A percentile compares a stretch with the other conserved stretches of the same genome.
Conservation (phyloP, 1,140 invertebrate species). For the Bradysia coprophila region DNA sequence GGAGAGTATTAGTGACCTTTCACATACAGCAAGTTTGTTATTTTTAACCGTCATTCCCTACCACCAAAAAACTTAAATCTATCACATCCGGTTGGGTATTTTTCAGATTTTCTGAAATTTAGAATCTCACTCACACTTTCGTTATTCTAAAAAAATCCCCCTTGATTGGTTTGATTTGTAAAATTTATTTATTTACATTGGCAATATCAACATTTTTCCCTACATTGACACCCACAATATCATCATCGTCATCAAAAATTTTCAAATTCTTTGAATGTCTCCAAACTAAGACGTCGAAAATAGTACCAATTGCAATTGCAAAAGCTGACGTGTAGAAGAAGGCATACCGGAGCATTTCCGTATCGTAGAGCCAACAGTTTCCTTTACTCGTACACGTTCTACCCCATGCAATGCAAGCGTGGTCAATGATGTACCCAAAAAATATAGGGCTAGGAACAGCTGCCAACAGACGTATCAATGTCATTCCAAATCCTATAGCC, state of each 20-base stretch:
- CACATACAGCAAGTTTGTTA: too few relatives aligned
- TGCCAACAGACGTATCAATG: constrained; percentile 43
- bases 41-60: too few relatives aligned
- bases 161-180: too few relatives aligned
- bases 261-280: constrained; percentile 47
- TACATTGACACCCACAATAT: too few relatives aligned
- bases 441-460: constrained; percentile 54
- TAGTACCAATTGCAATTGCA: constrained; percentile 39
- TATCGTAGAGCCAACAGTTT: constrained; percentile 56
- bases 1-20: too few relatives aligned
- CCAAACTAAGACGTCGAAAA: constrained; percentile 46
- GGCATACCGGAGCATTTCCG: constrained; percentile 36
- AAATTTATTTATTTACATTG: too few relatives aligned
- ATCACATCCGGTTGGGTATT: too few relatives aligned
- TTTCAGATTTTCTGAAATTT: too few relatives aligned
- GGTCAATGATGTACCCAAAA: constrained; percentile 50
- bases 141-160: too few relatives aligned
- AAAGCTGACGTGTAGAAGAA: constrained; percentile 45
- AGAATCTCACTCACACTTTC: too few relatives aligned
- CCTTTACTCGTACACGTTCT: constrained; percentile 50
- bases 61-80: too few relatives aligned
- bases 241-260: constrained; percentile 48
- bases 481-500: constrained; percentile 45
- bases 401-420: constrained; percentile 50
- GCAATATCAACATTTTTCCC: too few relatives aligned